Conservation (phyloP, 2,797 vertebrate genomes). For the Dryobates pubescens region DNA sequence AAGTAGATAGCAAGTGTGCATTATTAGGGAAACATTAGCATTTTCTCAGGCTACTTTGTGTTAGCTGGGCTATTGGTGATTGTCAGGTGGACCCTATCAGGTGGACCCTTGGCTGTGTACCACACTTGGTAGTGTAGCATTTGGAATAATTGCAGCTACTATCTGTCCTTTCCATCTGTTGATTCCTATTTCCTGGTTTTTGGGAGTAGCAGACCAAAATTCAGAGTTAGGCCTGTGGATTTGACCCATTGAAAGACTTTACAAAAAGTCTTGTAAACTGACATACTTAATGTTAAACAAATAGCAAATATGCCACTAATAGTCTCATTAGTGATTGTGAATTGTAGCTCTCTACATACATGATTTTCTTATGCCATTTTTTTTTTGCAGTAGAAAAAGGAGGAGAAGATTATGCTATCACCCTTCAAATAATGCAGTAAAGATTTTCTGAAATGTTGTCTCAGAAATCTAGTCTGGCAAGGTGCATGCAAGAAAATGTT, state of each 20-base stretch:
- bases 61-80: rapidly evolving
- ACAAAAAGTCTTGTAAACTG: neutral
- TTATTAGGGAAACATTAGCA: neutral
- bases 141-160: no score
- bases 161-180: rapidly evolving
- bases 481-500: neutral
- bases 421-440: neutral
- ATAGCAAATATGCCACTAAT: neutral
- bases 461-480: neutral
- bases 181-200: neutral
- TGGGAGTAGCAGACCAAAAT: neutral
- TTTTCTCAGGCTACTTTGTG: neutral
- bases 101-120: neutral
- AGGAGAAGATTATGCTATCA: neutral
- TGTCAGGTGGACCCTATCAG: rapidly evolving
- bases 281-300: neutral
- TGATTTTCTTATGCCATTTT: neutral
- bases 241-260: neutral
- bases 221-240: neutral
- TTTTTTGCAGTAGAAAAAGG: neutral
- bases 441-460: neutral
- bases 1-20: rapidly evolving
- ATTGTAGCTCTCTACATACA: neutral
- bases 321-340: neutral
- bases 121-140: rapidly evolving